These are phyloP conservation scores for Cephalotes varians DNA, from an alignment of 2,888 invertebrate species.

Conservation along the genomic window DNA sequence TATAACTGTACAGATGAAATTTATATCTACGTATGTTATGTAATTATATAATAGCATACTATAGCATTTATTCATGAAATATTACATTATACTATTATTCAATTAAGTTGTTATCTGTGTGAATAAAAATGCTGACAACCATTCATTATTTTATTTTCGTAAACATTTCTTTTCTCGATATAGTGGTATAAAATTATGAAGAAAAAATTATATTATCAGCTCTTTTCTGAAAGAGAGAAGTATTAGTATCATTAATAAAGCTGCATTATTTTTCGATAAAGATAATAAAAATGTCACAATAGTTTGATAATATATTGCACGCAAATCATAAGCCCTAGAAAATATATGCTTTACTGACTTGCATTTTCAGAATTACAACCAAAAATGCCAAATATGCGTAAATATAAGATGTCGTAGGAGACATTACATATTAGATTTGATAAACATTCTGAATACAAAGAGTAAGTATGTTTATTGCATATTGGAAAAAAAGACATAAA, in stretches of 20 bases:
- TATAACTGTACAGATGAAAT: not conserved
- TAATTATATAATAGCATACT: not conserved
- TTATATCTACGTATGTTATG: not conserved
- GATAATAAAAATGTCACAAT: not conserved
- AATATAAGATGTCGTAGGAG: conserved; percentile 22
- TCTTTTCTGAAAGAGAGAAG: not conserved
- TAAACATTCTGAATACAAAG: conserved; percentile 35
- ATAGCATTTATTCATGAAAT: not conserved
- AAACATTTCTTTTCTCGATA: not conserved
- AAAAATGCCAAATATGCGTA: not conserved
- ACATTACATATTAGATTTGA: conserved; percentile 44
- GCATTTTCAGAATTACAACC: conserved; percentile 16
- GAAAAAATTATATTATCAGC: not conserved
- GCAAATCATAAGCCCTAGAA: not conserved
- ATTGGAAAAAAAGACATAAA: conserved; percentile 24
- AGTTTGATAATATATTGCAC: not conserved
- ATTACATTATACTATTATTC: not conserved
- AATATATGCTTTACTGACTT: conserved; percentile 2
- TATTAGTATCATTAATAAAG: not conserved
- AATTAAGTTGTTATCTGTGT: not conserved
- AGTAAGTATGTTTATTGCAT: conserved; percentile 45
- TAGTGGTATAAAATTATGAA: not conserved
- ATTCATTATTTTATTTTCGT: not conserved
- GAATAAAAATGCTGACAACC: not conserved
- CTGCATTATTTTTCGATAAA: not conserved